These are phyloP conservation scores for Macrosiphum euphorbiae DNA, from an alignment of 2,888 invertebrate genomes.

Conservation along the genomic window DNA sequence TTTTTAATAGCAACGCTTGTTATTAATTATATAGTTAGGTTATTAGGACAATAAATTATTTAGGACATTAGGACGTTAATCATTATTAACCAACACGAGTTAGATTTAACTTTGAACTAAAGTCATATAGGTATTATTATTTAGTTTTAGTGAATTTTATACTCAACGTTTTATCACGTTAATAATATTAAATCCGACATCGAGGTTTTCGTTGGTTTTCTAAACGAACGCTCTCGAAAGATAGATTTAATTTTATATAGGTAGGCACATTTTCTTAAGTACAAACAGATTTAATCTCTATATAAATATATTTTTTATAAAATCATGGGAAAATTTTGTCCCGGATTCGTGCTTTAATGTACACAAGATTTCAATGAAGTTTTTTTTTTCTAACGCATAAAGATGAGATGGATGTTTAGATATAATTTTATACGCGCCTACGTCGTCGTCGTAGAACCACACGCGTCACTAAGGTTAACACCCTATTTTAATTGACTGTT, in stretches of 20 bases:
- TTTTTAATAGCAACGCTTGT: background rate
- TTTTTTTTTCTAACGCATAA: background rate
- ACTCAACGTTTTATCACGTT: too few relatives aligned
- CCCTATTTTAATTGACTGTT: conserved; percentile 39
- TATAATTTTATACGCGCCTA: background rate
- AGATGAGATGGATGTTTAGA: background rate
- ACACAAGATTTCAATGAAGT: background rate
- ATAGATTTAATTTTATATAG: background rate
- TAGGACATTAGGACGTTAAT: background rate
- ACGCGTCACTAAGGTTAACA: conserved; percentile 38
- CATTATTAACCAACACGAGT: background rate
- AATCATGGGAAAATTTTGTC: conserved; percentile 30
- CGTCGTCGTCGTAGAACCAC: background rate
- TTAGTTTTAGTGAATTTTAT: background rate
- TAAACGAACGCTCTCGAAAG: background rate
- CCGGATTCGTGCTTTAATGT: background rate
- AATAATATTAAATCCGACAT: background rate
- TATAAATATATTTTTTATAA: background rate
- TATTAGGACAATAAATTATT: background rate
- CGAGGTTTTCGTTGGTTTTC: background rate
- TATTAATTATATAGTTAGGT: background rate
- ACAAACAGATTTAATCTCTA: background rate
- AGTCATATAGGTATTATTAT: background rate
- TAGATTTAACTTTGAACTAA: background rate
- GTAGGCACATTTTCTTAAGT: background rate